A percentile compares a stretch with the other conserved stretches of the same genome.
Conservation (phyloP, 2,113 vertebrate genomes). For the Menura novaehollandiae region DNA sequence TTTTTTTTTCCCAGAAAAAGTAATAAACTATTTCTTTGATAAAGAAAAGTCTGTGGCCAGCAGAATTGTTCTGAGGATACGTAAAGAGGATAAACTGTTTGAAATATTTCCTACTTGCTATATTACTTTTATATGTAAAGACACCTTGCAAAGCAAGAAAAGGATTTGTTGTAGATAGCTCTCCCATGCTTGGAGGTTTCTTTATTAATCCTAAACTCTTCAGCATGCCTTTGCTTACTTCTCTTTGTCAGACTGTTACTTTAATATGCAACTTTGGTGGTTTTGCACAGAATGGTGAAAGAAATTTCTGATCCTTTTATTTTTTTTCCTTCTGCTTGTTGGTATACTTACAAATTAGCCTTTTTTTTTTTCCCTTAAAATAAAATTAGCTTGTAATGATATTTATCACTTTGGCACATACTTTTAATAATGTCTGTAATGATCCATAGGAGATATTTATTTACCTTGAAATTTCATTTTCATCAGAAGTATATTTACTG, state of each 20-base stretch:
- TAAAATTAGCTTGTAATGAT: background rate
- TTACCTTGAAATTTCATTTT: constrained; percentile 26
- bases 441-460: background rate
- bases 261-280: background rate
- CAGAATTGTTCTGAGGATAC: background rate
- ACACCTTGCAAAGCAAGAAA: background rate
- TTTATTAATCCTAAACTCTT: background rate
- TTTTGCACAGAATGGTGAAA: background rate
- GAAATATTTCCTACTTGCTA: background rate
- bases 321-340: background rate
- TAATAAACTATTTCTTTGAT: background rate
- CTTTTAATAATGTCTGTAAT: background rate
- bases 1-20: background rate
- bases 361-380: background rate
- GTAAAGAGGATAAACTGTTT: background rate
- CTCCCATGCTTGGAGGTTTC: background rate
- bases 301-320: background rate
- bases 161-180: background rate
- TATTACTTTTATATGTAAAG: background rate
- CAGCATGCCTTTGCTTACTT: background rate
- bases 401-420: background rate
- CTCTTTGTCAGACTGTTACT: background rate
- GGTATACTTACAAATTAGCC: background rate
- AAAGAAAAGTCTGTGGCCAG: background rate
- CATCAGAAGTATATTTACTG: background rate